Evolutionary conservation across 2,888 invertebrate species (phyloP).

Genomic region (Elmis aenea): DNA sequence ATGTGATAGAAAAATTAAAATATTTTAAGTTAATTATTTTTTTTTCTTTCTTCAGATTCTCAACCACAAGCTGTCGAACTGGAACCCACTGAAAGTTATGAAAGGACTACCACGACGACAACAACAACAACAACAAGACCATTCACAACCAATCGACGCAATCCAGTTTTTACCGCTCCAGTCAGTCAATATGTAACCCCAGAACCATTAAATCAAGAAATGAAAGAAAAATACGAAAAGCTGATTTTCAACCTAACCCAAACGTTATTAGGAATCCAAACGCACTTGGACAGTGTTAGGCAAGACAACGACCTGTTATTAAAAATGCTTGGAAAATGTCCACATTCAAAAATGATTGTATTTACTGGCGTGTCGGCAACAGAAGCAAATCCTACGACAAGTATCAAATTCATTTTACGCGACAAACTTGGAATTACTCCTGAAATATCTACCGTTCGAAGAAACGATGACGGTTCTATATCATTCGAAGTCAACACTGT

Average conservation of each 20-base stretch:
- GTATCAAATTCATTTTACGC: conserved; percentile 23
- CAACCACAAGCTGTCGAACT: too few species aligned
- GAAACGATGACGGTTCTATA: conserved; percentile 25
- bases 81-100: too few species aligned
- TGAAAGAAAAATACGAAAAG: background rate
- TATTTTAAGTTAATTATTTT: too few species aligned
- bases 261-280: background rate
- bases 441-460: conserved; percentile 21
- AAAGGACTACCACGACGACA: background rate
- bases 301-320: background rate
- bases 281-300: background rate
- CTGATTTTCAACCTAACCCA: background rate
- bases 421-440: conserved; percentile 27
- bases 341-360: background rate
- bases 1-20: too few species aligned
- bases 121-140: background rate
- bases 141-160: too few species aligned
- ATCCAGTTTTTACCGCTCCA: too few species aligned
- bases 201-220: too few species aligned
- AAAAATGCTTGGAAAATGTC: background rate
- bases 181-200: too few species aligned
- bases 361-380: background rate
- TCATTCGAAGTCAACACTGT: conserved; percentile 29
- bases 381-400: background rate
- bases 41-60: too few species aligned